Base-by-base conservation (phyloP, 35 echinoderm and acorn worm species). In the Acanthaster planci region DNA sequence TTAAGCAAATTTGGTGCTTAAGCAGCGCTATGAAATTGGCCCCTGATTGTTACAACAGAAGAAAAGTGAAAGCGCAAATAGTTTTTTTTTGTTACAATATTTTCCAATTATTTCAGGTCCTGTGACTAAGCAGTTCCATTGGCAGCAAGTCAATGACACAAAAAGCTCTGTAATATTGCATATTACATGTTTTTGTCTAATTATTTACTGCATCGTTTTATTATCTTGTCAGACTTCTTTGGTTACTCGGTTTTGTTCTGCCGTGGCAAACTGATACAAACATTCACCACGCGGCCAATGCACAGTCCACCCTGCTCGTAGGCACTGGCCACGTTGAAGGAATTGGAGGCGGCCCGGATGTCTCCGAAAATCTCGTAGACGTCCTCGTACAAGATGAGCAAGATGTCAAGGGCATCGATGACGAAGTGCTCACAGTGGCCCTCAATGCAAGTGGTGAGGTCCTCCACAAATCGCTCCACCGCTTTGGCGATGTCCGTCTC, bases 271-370 rank as follows among this genome's bases (percentile, higher is more conserved):
- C 77, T 80, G 18, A 92, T 81, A 81, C 91, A 93, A 19, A 86
- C 86, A 23, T 85, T 60, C 5, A 93, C 91, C 12, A 93, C 47
- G n/a, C 91, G 37, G 31, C 91, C 91, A 76, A 93, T 85, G 55
- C 91, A 93, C 54, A 93, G 44, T 8, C 91, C 91, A 38, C 91
- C 91, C 42, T 93, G 91, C 40, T 93, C 64, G 47, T 93, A 93
- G 0, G 80, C 91, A 14, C 88, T 44, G 55, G 88, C 77, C 27
- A 93, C 31, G 34, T 85, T 84, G 44, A 93, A 93, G 16, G 42
- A 53, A 76, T 93, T 93, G 3, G 86, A 80, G 0, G 91, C 91
- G 0, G 86, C 85, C 5, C 52, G 54, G 42, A 93, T 93, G 39
- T 93, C 91, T 0, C 91, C 91, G 54, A 84, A 93, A 19, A 93